Conservation (phyloP, 2,113 vertebrate species). For the Triplophysa dalaica region DNA sequence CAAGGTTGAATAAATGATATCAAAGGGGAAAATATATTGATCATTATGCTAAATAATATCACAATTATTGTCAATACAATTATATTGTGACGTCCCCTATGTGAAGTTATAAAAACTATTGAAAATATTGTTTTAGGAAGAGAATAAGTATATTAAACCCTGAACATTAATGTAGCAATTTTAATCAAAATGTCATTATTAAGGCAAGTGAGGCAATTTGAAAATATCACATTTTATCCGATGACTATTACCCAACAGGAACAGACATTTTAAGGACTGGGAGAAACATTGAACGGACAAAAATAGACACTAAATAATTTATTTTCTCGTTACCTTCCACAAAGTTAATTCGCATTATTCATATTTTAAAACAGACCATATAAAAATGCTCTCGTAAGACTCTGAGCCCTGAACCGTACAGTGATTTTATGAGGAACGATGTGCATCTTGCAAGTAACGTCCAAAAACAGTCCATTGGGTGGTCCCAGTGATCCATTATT, state of each 20-base stretch:
- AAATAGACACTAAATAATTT: conserved; percentile 13
- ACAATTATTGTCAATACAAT: no score
- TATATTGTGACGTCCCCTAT: no score
- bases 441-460: conserved; percentile 7
- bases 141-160: no score
- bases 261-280: neutral
- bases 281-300: neutral
- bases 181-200: conserved; percentile 10
- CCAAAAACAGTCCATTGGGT: conserved; percentile 46
- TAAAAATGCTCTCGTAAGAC: conserved; percentile 40
- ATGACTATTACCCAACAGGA: neutral
- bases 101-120: no score
- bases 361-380: neutral
- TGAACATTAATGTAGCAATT: neutral
- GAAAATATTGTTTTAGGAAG: no score
- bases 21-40: no score
- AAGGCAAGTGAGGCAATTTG: conserved; percentile 36
- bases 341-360: neutral
- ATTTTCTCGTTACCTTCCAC: conserved; percentile 3
- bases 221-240: neutral
- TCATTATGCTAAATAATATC: no score
- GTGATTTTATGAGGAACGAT: neutral
- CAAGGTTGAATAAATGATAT: no score
- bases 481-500: conserved; percentile 60
- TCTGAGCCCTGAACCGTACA: conserved; percentile 19